These are phyloP conservation scores for Euplexia lucipara DNA, from an alignment of 2,888 invertebrate species.

Conservation along the genomic window DNA sequence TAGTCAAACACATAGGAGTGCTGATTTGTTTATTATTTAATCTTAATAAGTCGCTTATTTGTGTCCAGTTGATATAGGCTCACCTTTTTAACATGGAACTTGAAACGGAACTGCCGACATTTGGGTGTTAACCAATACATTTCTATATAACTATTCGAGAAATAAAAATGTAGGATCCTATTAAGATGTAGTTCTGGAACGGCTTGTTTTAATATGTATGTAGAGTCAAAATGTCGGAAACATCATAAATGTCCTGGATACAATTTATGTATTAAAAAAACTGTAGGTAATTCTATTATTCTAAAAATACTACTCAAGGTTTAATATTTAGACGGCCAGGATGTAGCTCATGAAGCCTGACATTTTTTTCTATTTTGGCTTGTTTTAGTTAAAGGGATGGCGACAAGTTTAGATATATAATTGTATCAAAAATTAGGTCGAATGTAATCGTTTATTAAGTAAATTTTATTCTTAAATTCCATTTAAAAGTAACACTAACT, in stretches of 20 bases:
- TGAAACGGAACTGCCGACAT: no score
- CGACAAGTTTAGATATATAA: background rate
- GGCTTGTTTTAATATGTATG: background rate
- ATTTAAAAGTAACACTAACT: slow-evolving; percentile 1
- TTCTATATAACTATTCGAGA: no score
- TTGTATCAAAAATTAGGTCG: background rate
- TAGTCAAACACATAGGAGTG: background rate
- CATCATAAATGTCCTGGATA: background rate
- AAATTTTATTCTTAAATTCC: background rate
- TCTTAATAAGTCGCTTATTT: background rate
- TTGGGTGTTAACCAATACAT: no score
- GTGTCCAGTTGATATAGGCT: no score
- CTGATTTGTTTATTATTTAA: background rate
- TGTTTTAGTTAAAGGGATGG: background rate
- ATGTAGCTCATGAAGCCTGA: background rate
- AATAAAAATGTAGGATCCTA: no score
- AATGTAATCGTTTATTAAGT: background rate
- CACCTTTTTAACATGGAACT: no score
- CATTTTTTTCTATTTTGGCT: background rate
- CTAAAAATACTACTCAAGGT: background rate
- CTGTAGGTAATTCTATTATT: background rate
- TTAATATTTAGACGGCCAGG: background rate
- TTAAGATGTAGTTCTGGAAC: background rate
- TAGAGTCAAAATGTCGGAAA: slow-evolving; percentile 2
- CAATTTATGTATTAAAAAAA: background rate